Percentiles rank a stretch among this genome's conserved stretches.
phyloP scores from a whole-genome alignment of 2,888 invertebrate genomes.

The Polietes domitor region DNA sequence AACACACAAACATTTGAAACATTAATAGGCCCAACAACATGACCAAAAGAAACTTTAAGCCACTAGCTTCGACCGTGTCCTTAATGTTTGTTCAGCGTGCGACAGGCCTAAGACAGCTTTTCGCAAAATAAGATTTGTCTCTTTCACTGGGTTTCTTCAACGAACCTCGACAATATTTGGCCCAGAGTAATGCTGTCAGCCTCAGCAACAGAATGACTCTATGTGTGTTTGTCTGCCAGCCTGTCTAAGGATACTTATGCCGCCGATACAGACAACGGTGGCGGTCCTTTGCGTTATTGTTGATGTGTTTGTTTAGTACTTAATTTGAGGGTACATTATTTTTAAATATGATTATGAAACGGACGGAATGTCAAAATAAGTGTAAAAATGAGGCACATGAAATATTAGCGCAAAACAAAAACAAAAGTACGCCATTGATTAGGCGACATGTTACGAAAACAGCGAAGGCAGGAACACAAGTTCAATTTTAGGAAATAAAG shows the following conservation, averaged over 20 bases:
- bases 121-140: background rate
- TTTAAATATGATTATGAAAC: constrained; percentile 54
- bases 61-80: background rate
- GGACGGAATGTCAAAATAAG: constrained; percentile 28
- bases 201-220: background rate
- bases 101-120: background rate
- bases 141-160: background rate
- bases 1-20: background rate
- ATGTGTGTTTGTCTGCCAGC: background rate
- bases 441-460: no score
- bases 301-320: constrained; percentile 57
- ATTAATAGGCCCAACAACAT: background rate
- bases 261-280: background rate
- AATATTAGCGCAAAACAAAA: constrained; percentile 10
- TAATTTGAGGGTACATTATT: constrained; percentile 64
- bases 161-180: background rate
- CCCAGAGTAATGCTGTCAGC: constrained; percentile 3
- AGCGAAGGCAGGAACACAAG: background rate
- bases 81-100: background rate
- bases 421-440: background rate
- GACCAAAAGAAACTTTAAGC: background rate
- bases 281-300: constrained; percentile 1
- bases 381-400: constrained; percentile 27
- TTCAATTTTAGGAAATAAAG: background rate
- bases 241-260: background rate